A percentile compares a stretch with the other conserved stretches of the same genome.
phyloP scores from a whole-genome alignment of 1,140 invertebrate genomes.

The Rhagoletis zephyria region DNA sequence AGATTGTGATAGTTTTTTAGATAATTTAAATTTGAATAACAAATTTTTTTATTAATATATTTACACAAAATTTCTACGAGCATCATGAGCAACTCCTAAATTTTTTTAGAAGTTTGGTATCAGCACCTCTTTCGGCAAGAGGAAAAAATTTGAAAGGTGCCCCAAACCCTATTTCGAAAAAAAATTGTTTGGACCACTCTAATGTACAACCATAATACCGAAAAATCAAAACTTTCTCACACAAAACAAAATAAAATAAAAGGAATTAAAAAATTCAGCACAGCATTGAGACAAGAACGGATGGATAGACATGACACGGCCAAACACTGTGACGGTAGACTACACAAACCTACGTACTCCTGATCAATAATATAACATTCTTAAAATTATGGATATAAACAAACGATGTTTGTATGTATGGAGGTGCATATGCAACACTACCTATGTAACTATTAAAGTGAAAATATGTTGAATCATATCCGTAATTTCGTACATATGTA shows the following conservation, averaged over 20 bases:
- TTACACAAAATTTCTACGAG: no score
- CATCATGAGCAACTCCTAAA: no score
- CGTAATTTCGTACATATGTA: not conserved
- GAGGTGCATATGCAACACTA: not conserved
- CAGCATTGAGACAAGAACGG: not conserved
- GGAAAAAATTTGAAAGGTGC: no score
- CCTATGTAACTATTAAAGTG: not conserved
- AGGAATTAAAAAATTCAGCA: not conserved
- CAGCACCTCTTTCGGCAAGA: no score
- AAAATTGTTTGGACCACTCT: no score
- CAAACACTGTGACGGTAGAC: not conserved
- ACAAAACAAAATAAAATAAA: not conserved
- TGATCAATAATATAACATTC: not conserved
- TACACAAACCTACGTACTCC: not conserved
- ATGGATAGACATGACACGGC: not conserved
- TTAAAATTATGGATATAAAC: not conserved
- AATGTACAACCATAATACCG: not conserved
- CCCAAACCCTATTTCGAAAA: no score
- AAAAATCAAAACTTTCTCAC: conserved; percentile 45
- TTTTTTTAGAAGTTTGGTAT: no score
- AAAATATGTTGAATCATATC: conserved; percentile 30
- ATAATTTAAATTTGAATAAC: no score
- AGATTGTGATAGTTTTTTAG: no score
- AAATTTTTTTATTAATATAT: no score
- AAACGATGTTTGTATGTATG: not conserved